Base-by-base conservation (phyloP, 1,140 invertebrate species). In the Aphelinus atriplicis region DNA sequence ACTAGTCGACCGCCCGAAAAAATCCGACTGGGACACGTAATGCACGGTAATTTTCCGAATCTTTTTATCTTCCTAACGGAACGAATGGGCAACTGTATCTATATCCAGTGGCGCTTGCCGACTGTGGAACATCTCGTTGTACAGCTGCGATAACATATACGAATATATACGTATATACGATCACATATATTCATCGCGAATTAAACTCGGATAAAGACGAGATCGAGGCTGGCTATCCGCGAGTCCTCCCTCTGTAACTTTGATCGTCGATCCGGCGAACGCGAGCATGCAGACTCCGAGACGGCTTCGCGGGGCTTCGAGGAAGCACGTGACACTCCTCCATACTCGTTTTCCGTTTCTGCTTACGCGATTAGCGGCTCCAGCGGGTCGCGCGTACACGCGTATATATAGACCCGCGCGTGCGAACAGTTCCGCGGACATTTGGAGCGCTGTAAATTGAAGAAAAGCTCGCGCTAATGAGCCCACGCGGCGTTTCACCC, bases 331-430 rank as follows among this genome's bases (percentile, higher is more conserved):
- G 51, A 53, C 4, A 53, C 42, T 26, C 42, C 10, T 10, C 26
- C 58, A n/a, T 60, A 73, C 84, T 84, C 80, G 84, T 85, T 87
- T 84, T 84, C 60, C 83, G 83, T 84, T 87, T 87, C 85, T 80
- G 80, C 84, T 86, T 86, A 87, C 80, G 81, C 86, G 82, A 87
- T 87, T 86, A 86, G 82, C 82, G 73, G 46, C 50, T 47, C 58
- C 69, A 57, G 26, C 26, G 26, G 26, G 26, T 26, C 73, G 57
- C 73, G 75, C 68, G 63, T 78, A 71, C 58, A 67, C 65, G 57
- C 58, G 62, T 68, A 71, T 77, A 77, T 73, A 79, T 78, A 51
- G 48, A 58, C 0, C 46, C 64, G 48, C 58, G 53, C 75, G 72
- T 73, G 72, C 46, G 64, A 75, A 70, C 65, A 26, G 5, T 55